Evolutionary conservation across 2,888 invertebrate genomes (phyloP).

Genomic region (Nysson spinosus): DNA sequence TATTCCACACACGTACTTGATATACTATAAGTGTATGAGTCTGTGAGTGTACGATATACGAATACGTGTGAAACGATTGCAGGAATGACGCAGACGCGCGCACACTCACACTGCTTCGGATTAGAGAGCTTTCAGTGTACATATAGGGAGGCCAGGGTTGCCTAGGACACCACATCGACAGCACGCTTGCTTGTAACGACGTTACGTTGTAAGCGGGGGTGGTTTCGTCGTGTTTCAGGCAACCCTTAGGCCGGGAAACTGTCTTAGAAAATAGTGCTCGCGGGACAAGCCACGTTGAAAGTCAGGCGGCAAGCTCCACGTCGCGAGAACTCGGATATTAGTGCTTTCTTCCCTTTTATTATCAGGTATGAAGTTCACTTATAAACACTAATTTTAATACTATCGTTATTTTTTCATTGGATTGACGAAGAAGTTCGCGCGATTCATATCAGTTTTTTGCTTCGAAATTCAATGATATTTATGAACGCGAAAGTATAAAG

Average conservation of each 20-base stretch:
- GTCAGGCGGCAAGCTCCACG: conserved; percentile 15
- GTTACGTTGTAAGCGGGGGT: conserved; percentile 39
- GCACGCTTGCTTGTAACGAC: conserved; percentile 42
- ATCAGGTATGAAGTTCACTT: too few species aligned
- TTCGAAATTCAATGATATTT: too few species aligned
- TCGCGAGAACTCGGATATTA: not conserved
- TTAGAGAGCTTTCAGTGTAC: not conserved
- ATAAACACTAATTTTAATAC: too few species aligned
- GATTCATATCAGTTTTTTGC: too few species aligned
- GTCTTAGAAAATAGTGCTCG: conserved; percentile 58
- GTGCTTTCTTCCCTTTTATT: too few species aligned
- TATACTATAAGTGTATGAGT: conserved; percentile 3
- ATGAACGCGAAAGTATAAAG: too few species aligned
- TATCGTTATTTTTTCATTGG: too few species aligned
- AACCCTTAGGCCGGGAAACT: conserved; percentile 48
- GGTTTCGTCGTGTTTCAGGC: conserved; percentile 42
- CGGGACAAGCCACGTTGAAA: conserved; percentile 55
- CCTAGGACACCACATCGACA: conserved; percentile 59
- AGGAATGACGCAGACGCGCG: conserved; percentile 40
- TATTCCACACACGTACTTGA: conserved; percentile 17
- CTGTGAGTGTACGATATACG: not conserved
- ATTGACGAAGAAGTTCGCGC: too few species aligned
- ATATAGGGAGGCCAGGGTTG: conserved; percentile 47
- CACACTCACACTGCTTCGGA: conserved; percentile 16
- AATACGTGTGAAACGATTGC: conserved; percentile 16